Evolutionary conservation across 2,797 vertebrate species (phyloP), one percentile per base, ranked within the genome.

Genomic region (Staurois parvus): DNA sequence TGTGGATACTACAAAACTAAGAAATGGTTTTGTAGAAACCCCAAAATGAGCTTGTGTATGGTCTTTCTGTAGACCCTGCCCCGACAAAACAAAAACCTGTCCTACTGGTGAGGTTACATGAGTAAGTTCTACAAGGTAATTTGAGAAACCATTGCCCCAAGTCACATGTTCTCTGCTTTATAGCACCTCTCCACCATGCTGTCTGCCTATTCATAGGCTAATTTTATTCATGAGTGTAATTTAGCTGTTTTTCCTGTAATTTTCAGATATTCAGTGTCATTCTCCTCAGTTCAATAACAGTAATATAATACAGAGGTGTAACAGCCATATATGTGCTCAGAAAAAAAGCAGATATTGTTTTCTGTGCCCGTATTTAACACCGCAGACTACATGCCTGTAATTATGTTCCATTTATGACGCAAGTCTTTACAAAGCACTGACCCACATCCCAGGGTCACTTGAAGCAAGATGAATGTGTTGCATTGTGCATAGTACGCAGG

Each of bases 381-480:
- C 76, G 59, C 81, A 83, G 30, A 66, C 70, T 56, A 68, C 76
- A 79, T 74, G 32, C 72, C 85, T 87, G 74, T 83, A 87, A 83
- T 87, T 87, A 87, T 84, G 70, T 56, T 26, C 76, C 85, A 83
- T 87, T 83, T 83, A 74, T 87, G 85, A 87, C 85, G 85, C 85
- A 87, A 68, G 76, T 73, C 70, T 87, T 87, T 69, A 79, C 76
- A 79, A 79, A 79, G 75, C 81, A 21, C 69, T 87, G 85, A 87
- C 85, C 85, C 85, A 83, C 76, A 83, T 87, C 68, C 59, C 30
- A 72, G 85, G 85, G 85, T 87, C 85, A 84, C 48, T 69, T 30
- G 24, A 62, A 70, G 67, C 45, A 59, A 62, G 11, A 83, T 79
- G 85, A 87, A 87, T 79, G 81, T 79, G 81, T 74, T 29, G 73